Evolutionary conservation across 2,113 vertebrate species (phyloP), one percentile per base, ranked within the genome.

Genomic region (Ginglymostoma cirratum): DNA sequence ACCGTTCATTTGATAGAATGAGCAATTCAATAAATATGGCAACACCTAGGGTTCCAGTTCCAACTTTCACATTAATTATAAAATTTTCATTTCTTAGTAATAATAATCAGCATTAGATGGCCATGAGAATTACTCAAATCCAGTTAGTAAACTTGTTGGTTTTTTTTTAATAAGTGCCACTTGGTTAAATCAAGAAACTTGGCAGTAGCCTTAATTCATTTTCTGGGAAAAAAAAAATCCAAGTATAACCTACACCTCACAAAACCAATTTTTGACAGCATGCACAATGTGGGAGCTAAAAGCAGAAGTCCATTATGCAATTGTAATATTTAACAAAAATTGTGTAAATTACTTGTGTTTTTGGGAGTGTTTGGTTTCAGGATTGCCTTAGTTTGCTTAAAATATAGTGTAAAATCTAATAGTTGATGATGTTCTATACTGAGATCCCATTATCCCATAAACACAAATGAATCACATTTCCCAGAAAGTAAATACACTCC

Each of bases 271-370:
- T 72, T 69, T 52, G 38, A 52, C 45, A 48, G 45, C 69, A 95
- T 95, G 94, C 94, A 72, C 67, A 76, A 95, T 48, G 42, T 95
- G 67, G 69, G 67, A 95, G 69, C 94, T 95, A 95, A 95, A 95
- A 95, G 94, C 94, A 95, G 94, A 95, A 95, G 94, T 48, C 69
- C 94, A 95, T 95, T 95, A 30, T 27, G 14, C 23, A 38, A 67
- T 38, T 66, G 89, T 93, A 66, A 17, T 19, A 66, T 93, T 66
- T 93, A 38, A 67, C 38, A 66, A 93, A 61, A 93, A 67, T 23
- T 66, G 14, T 55, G 55, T 2, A 38, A 93, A 66, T 66, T 19
- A 93, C n/a, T 93, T 38, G 34, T n/a, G 76, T n/a, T 34, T 80
- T 19, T 93, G 34, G 34, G 34, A 34, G 14, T 0, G 30, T 17